A percentile compares a stretch with the other conserved stretches of the same genome.
Conservation (phyloP, 2,113 vertebrate species). For the Platysteira castanea region DNA sequence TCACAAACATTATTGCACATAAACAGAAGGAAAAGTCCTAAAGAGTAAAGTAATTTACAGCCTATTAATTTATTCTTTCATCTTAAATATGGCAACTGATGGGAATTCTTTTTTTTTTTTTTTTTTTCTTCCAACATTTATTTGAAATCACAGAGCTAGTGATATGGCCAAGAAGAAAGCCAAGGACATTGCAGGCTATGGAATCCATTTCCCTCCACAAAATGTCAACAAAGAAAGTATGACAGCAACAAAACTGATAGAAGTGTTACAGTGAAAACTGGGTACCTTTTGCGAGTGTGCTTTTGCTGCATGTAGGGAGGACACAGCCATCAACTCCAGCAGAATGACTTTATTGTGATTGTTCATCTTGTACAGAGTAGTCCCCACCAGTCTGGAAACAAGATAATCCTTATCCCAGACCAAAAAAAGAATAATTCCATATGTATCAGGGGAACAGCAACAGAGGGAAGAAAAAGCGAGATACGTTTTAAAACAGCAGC, state of each 20-base stretch:
- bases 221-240: background rate
- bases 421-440: background rate
- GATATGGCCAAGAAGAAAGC: background rate
- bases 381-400: background rate
- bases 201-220: background rate
- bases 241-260: background rate
- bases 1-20: conserved; percentile 76
- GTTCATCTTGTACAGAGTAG: background rate
- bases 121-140: conserved; percentile 32
- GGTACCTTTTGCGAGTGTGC: background rate
- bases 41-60: conserved; percentile 69
- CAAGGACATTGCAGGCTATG: background rate
- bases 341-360: background rate
- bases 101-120: conserved; percentile 30
- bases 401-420: background rate
- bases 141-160: conserved; percentile 24
- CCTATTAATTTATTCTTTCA: conserved; percentile 64
- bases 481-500: background rate
- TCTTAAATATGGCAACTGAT: conserved; percentile 65
- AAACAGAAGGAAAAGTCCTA: conserved; percentile 65
- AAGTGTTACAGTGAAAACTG: background rate
- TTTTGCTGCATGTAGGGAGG: background rate
- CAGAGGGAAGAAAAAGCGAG: background rate
- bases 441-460: background rate
- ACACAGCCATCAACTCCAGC: background rate